Base-by-base conservation (phyloP, 2,888 invertebrate species). In the Drosophila demipolita region DNA sequence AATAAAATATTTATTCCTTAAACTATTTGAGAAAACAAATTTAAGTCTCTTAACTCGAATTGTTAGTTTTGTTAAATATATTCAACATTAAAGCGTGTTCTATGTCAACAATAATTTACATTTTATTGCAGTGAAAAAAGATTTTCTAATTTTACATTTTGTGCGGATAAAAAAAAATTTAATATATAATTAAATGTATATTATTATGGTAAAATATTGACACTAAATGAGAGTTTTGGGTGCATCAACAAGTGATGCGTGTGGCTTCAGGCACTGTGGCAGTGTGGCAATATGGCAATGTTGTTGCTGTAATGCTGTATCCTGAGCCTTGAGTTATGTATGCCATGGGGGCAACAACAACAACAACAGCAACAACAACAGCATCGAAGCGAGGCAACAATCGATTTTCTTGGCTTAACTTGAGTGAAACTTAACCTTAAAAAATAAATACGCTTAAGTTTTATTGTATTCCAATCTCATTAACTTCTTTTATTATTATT, bases 401-500 rank as follows among this genome's bases (percentile, higher is more conserved):
- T 88, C 89, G 85, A 85, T 85, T 88, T 85, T 88, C 73, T 58
- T 35, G 74, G 70, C 82, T 87, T 85, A 79, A 74, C 85, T 71
- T 71, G 59, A 71, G 70, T 57, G 71, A 87, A 82, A 87, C 72
- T 84, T 79, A 79, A 72, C 73, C 82, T 87, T 79, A 79, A 86
- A 88, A 88, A 86, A 86, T 29, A 29, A 45, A 40, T 80, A 64
- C 79, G 85, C 89, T 88, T 85, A 83, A 86, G 83, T 85, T 85
- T 86, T 85, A 85, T 85, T 85, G 88, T 88, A 85, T 85, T 83
- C 81, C 85, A 85, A 85, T 85, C 81, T 85, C 85, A 85, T 85
- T 85, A 85, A 88, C 81, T 88, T 85, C 79, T 83, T 86, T 85
- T 86, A 86, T 85, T 88, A 88, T 85, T 88, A 87, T 84, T 83